Evolutionary conservation across 2,888 invertebrate genomes (phyloP).

Genomic region (Bellardia pandia): DNA sequence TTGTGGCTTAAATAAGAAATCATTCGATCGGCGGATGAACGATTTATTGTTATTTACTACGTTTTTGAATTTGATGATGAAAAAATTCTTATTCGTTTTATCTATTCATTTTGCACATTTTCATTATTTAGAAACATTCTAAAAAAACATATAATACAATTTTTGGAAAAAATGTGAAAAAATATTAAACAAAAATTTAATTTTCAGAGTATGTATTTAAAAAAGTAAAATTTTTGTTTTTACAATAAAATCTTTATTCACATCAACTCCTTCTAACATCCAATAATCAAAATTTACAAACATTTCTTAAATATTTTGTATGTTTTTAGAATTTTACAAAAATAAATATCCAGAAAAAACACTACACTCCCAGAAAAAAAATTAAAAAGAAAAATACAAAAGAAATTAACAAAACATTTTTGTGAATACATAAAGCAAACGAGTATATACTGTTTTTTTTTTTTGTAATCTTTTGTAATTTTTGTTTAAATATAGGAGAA

Average conservation of each 20-base stretch:
- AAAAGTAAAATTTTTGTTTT: constrained; percentile 5
- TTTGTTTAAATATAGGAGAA: neutral
- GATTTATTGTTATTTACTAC: too few species aligned
- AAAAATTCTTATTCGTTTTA: too few species aligned
- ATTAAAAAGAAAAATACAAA: constrained; percentile 22
- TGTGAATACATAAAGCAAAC: constrained; percentile 13
- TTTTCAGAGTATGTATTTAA: too few species aligned
- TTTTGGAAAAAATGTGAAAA: too few species aligned
- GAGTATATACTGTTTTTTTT: constrained; percentile 16
- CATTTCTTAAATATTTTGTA: constrained; percentile 38
- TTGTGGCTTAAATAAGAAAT: too few species aligned
- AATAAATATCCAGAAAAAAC: constrained; percentile 35
- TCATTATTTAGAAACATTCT: too few species aligned
- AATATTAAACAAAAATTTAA: too few species aligned
- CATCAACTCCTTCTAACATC: constrained; percentile 50
- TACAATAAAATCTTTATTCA: constrained; percentile 60
- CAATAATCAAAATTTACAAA: constrained; percentile 56
- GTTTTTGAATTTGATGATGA: too few species aligned
- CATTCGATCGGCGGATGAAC: too few species aligned
- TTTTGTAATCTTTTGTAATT: constrained; percentile 21
- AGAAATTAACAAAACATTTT: constrained; percentile 13
- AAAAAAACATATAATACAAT: too few species aligned
- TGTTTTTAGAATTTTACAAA: constrained; percentile 7
- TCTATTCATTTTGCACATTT: too few species aligned
- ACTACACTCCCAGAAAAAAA: constrained; percentile 40